A percentile compares a stretch with the other conserved stretches of the same genome.
Evolutionary conservation across 2,888 invertebrate species (phyloP).

Genomic region (Calliscelio sp.): DNA sequence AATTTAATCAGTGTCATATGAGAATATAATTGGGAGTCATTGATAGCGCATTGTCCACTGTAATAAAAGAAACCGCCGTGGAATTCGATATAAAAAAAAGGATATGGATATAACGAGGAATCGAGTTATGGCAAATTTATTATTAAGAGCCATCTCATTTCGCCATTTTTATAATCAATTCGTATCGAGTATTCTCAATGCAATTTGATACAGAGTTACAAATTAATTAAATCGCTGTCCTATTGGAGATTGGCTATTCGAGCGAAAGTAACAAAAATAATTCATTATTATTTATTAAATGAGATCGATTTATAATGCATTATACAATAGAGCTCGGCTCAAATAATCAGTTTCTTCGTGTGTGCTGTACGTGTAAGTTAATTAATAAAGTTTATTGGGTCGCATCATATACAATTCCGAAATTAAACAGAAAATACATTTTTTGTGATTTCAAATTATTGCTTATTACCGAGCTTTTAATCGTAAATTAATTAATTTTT

Average conservation of each 20-base stretch:
- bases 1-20: constrained; percentile 7
- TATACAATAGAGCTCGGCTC: not conserved
- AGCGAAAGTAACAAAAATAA: not conserved
- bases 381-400: constrained; percentile 42
- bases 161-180: too few species aligned
- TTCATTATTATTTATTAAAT: constrained; percentile 19
- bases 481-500: too few species aligned
- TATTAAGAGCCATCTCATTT: too few species aligned
- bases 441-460: too few species aligned
- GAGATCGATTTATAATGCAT: not conserved
- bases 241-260: not conserved
- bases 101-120: not conserved
- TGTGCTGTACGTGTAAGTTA: not conserved
- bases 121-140: too few species aligned
- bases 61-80: not conserved
- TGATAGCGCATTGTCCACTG: not conserved
- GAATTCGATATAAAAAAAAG: not conserved
- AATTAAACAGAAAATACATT: not conserved
- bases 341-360: constrained; percentile 6
- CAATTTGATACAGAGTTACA: not conserved
- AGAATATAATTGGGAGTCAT: not conserved
- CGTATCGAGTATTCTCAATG: too few species aligned
- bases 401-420: constrained; percentile 10
- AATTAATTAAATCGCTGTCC: not conserved
- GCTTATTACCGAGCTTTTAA: too few species aligned